Evolutionary conservation across 1,140 invertebrate genomes (phyloP).

Genomic region (Streblospio benedicti): DNA sequence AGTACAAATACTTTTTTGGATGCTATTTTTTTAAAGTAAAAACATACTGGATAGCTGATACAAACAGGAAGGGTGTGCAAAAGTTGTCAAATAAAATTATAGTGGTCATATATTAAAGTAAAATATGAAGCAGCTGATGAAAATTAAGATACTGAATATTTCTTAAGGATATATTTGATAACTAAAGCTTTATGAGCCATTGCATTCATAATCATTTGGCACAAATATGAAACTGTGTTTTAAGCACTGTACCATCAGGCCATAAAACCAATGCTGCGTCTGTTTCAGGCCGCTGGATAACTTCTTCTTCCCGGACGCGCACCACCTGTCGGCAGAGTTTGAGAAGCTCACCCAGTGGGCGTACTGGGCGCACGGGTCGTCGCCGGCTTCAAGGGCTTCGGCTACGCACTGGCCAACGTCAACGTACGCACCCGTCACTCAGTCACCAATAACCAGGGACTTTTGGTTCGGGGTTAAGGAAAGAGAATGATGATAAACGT

Average conservation of each 20-base stretch:
- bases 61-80: too few relatives aligned
- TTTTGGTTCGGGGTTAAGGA: too few relatives aligned
- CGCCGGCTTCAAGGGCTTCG: slow-evolving; percentile 7
- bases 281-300: not conserved
- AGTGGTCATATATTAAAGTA: not conserved
- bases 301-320: slow-evolving; percentile 13
- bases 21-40: too few relatives aligned
- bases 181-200: too few relatives aligned
- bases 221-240: not conserved
- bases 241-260: not conserved
- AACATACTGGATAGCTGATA: too few relatives aligned
- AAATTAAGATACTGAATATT: not conserved
- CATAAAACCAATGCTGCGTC: not conserved
- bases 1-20: too few relatives aligned
- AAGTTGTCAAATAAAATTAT: too few relatives aligned
- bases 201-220: not conserved
- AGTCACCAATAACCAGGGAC: too few relatives aligned
- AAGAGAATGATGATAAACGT: too few relatives aligned
- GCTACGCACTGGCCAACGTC: slow-evolving; percentile 7
- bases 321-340: slow-evolving; percentile 13
- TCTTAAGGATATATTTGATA: not conserved
- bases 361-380: too few relatives aligned
- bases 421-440: not conserved
- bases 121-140: not conserved
- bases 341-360: slow-evolving; percentile 7